phyloP scores from a whole-genome alignment of 2,888 invertebrate genomes.

The Danaus chrysippus region DNA sequence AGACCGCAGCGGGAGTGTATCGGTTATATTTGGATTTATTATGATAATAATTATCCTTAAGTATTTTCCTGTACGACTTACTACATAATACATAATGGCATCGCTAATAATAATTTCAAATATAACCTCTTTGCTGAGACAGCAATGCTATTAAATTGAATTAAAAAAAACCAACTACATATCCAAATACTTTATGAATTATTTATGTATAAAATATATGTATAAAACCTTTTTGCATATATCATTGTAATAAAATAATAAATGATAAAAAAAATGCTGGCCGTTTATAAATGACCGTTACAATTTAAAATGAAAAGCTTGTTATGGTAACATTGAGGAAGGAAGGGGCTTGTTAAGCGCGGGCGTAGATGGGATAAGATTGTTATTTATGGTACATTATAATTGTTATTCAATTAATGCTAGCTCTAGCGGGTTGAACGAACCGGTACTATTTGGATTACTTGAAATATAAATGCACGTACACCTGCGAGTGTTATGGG shows the following conservation, averaged over 20 bases:
- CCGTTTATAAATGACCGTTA: too few relatives aligned
- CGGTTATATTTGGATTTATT: constrained; percentile 50
- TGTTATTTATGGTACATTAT: constrained; percentile 64
- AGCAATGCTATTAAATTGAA: too few relatives aligned
- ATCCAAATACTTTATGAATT: too few relatives aligned
- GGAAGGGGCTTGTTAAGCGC: constrained; percentile 37
- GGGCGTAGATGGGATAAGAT: constrained; percentile 58
- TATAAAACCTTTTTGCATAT: too few relatives aligned
- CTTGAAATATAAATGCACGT: neutral
- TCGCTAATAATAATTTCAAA: too few relatives aligned
- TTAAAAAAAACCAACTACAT: too few relatives aligned
- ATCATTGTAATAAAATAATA: too few relatives aligned
- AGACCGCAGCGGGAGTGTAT: constrained; percentile 68
- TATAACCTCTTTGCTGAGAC: too few relatives aligned
- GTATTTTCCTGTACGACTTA: constrained; percentile 5
- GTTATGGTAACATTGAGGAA: constrained; percentile 13
- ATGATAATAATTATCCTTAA: constrained; percentile 15
- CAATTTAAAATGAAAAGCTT: too few relatives aligned
- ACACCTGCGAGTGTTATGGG: too few relatives aligned
- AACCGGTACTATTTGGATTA: constrained; percentile 12
- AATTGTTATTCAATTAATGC: constrained; percentile 60
- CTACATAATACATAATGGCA: constrained; percentile 2
- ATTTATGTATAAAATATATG: too few relatives aligned
- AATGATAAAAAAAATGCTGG: too few relatives aligned
- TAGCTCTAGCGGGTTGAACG: constrained; percentile 19